Conservation (phyloP, 2,888 invertebrate species). For the Petrolisthes manimaculis region DNA sequence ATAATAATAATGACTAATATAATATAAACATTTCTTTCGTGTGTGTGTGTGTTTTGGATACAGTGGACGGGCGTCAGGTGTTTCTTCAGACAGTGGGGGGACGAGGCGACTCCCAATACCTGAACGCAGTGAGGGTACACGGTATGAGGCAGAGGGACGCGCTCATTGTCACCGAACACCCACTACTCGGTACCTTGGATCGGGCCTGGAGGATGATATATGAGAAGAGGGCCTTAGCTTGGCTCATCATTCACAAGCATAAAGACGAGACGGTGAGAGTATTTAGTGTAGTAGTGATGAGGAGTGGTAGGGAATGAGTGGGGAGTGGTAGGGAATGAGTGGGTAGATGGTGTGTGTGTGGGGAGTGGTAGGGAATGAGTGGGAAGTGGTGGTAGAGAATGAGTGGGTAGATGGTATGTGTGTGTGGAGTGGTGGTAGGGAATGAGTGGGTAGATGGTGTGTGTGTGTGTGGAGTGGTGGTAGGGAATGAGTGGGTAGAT, state of each 20-base stretch:
- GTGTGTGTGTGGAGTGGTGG: too few species aligned
- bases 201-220: constrained; percentile 34
- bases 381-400: not conserved
- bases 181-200: not conserved
- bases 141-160: constrained; percentile 4
- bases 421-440: not conserved
- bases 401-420: not conserved
- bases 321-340: not conserved
- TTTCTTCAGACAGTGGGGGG: constrained; percentile 31
- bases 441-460: not conserved
- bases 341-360: not conserved
- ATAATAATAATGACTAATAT: not conserved
- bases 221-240: constrained; percentile 23
- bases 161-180: constrained; percentile 31
- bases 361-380: too few species aligned
- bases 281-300: not conserved
- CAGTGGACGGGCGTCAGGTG: constrained; percentile 39
- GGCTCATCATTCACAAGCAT: constrained; percentile 24
- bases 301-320: not conserved
- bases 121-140: constrained; percentile 32
- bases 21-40: too few species aligned
- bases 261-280: not conserved
- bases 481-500: too few species aligned
- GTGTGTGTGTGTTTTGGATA: not conserved
- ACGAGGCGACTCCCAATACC: constrained; percentile 18